Base-by-base conservation (phyloP, 2,797 vertebrate species). In the Aotus griseimembra region DNA sequence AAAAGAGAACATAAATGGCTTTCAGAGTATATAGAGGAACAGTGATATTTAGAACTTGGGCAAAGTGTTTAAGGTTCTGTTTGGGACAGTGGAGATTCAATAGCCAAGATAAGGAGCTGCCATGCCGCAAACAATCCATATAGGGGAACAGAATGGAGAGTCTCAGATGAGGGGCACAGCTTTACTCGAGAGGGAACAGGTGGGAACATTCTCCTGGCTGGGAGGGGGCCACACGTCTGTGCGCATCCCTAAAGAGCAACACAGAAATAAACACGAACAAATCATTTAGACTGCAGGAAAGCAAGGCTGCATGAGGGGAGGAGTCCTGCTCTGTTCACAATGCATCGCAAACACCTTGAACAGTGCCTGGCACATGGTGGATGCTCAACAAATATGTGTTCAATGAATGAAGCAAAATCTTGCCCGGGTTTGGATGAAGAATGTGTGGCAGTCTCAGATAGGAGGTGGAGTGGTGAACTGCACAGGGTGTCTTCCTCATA, bases 351-450 rank as follows among this genome's bases (percentile, higher is more conserved):
- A n/a, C 19, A 61, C 39, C 80, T 61, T 52, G 36, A 88, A 61
- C 46, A 81, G 67, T 82, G 58, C 41, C 79, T 55, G 28, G 33
- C 11, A 48, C 14, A 1, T 24, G 30, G 39, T 4, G 41, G 75
- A 24, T 1, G 0, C 30, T 73, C 12, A 15, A 20, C 10, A 82
- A 90, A 58, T 8, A 12, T 7, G 39, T 76, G 67, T 19, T 61
- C 33, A 58, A 41, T 61, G 85, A 92, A 52, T 83, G 14, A 91
- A 72, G 72, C 8, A 33, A 83, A 81, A 80, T 26, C 28, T 95
- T 11, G 10, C 33, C 46, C 82, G 7, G 12, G 20, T 87, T 88
- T 73, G 80, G 39, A 64, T 73, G 46, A 52, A 90, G 50, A 82
- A 24, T 33, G 5, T 30, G 46, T 36, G 2, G 2, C 48, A 82